These are phyloP conservation scores for Phocoena phocoena DNA, from an alignment of 2,113 vertebrate genomes.

Conservation along the genomic window DNA sequence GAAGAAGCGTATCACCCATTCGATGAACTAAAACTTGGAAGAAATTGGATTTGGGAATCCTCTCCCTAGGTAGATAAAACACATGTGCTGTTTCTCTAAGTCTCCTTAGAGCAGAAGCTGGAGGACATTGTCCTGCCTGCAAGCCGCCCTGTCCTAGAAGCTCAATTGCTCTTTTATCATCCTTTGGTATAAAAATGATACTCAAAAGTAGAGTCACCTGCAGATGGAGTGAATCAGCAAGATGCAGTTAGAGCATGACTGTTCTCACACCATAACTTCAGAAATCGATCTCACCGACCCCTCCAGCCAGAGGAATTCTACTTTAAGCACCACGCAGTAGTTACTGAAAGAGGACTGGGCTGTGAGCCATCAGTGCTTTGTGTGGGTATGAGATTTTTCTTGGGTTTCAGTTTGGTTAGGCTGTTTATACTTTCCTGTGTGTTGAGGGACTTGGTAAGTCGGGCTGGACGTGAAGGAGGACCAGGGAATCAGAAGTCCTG, in stretches of 20 bases:
- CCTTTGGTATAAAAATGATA: not conserved
- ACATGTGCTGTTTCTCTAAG: not conserved
- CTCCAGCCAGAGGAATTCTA: not conserved
- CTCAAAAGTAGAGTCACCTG: not conserved
- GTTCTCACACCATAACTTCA: not conserved
- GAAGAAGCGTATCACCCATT: not conserved
- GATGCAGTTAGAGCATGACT: not conserved
- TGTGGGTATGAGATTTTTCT: not conserved
- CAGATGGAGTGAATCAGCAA: not conserved
- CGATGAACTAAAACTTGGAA: not conserved
- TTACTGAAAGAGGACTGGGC: not conserved
- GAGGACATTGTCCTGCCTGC: not conserved
- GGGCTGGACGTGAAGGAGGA: not conserved
- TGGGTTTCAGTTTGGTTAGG: not conserved
- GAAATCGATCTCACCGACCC: not conserved
- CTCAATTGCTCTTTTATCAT: too few relatives aligned
- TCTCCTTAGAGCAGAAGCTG: not conserved
- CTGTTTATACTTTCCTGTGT: not conserved
- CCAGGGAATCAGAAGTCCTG: not conserved
- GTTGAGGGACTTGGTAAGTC: not conserved
- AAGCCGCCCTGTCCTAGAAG: not conserved
- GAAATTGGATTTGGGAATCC: not conserved
- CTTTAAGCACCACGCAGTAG: not conserved
- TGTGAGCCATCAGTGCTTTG: not conserved
- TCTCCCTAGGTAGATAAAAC: fast-evolving